phyloP scores from a whole-genome alignment of 2,113 vertebrate species.

The Ramphastos sulfuratus region DNA sequence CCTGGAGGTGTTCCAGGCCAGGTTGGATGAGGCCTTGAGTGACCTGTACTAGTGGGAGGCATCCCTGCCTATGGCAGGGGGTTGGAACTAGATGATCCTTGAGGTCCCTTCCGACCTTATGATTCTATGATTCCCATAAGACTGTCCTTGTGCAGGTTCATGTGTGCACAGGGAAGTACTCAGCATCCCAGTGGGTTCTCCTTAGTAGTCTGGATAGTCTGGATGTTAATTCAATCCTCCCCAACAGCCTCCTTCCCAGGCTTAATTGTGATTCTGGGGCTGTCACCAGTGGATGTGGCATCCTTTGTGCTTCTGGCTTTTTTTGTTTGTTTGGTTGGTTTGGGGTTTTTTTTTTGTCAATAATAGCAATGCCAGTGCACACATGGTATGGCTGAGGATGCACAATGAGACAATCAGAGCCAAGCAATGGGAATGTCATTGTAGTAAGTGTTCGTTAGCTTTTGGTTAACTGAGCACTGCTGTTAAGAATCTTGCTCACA shows the following conservation, averaged over 20 bases:
- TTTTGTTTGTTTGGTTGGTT: too few relatives aligned
- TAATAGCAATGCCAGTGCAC: neutral
- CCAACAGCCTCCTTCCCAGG: neutral
- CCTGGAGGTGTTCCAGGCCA: too few relatives aligned
- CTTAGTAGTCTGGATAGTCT: neutral
- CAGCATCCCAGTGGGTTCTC: neutral
- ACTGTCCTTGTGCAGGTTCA: neutral
- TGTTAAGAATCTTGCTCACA: neutral
- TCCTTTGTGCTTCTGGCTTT: neutral
- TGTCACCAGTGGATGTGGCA: neutral
- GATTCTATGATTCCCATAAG: neutral
- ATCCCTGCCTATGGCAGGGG: too few relatives aligned
- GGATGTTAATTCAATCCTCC: neutral
- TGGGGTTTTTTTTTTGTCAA: neutral
- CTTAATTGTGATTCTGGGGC: neutral
- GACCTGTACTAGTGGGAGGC: too few relatives aligned
- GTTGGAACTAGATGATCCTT: too few relatives aligned
- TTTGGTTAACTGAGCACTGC: constrained; percentile 31
- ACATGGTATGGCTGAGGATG: neutral
- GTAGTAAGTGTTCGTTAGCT: neutral
- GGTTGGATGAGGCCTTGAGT: too few relatives aligned
- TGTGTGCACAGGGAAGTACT: neutral
- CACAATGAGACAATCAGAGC: constrained; percentile 33
- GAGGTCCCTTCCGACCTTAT: too few relatives aligned
- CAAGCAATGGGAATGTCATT: constrained; percentile 7